These are phyloP conservation scores for Dreissena polymorpha DNA, from an alignment of 1,140 invertebrate genomes.

Conservation along the genomic window DNA sequence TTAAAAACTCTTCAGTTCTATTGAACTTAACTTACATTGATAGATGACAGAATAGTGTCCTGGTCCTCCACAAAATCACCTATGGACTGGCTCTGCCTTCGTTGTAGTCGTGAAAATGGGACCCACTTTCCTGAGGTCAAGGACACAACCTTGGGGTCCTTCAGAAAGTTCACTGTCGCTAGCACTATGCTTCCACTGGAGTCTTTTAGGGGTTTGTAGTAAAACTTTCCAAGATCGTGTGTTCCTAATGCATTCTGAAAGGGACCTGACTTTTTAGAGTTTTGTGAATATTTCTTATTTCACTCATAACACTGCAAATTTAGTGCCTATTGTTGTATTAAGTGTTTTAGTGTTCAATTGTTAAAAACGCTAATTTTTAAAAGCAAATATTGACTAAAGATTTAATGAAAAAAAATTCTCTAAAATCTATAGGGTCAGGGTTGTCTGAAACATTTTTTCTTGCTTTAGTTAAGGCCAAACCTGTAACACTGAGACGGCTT, in stretches of 20 bases:
- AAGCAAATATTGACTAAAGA: background rate
- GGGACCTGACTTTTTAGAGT: conserved; percentile 23
- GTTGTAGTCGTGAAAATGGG: conserved; percentile 87
- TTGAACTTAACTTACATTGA: conserved; percentile 64
- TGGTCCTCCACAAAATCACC: conserved; percentile 81
- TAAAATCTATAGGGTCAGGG: background rate
- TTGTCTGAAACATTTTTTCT: background rate
- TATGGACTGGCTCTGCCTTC: conserved; percentile 67
- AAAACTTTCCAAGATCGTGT: conserved; percentile 95
- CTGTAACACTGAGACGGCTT: conserved; percentile 96
- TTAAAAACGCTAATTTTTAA: background rate
- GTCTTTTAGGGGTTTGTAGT: conserved; percentile 93
- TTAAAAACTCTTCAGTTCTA: too few species aligned
- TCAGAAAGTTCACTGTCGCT: conserved; percentile 91
- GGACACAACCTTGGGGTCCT: conserved; percentile 86
- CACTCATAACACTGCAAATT: too few species aligned
- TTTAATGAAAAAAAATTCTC: background rate
- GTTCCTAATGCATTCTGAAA: conserved; percentile 89
- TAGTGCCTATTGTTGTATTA: background rate
- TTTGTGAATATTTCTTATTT: too few species aligned
- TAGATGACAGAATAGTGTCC: conserved; percentile 80
- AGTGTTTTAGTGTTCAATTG: background rate
- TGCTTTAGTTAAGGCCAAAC: conserved; percentile 77
- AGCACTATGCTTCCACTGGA: conserved; percentile 94
- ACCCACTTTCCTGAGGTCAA: conserved; percentile 91